These are phyloP conservation scores for Pachyseris speciosa DNA, from an alignment of 64 coral and sea anemone genomes.

Conservation along the genomic window DNA sequence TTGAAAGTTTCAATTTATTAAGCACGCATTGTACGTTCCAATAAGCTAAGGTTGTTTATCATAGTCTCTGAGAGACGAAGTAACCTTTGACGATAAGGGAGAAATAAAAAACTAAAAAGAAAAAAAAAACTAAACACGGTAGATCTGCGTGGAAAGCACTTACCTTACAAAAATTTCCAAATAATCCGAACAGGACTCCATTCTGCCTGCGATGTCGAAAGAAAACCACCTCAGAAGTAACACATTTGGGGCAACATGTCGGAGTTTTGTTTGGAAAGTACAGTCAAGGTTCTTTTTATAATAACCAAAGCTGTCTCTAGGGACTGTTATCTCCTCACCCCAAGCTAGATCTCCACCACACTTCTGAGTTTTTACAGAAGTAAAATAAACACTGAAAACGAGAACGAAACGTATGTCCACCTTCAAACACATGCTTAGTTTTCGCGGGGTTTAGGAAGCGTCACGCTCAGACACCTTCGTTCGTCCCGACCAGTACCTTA, in stretches of 20 bases:
- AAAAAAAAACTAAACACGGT: no score
- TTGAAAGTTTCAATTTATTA: no score
- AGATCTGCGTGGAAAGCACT: background rate
- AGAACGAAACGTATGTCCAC: background rate
- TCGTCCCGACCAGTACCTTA: no score
- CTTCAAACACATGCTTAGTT: background rate
- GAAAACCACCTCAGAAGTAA: background rate
- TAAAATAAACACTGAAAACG: background rate
- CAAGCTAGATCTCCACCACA: background rate
- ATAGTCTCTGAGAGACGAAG: no score
- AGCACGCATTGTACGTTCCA: no score
- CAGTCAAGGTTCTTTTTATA: background rate
- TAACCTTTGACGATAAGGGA: no score
- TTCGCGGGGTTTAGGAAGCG: background rate
- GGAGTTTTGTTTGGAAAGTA: background rate
- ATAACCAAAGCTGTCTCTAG: background rate
- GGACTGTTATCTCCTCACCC: background rate
- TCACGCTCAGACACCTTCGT: no score
- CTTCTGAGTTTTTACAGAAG: background rate
- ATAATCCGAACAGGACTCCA: background rate
- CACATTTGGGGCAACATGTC: background rate
- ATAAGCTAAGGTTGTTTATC: no score
- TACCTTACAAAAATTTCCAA: constrained; percentile 34
- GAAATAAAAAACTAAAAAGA: no score
- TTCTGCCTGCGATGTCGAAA: background rate